These are phyloP conservation scores for Diabrotica balteata DNA, from an alignment of 2,888 invertebrate species.

Conservation along the genomic window DNA sequence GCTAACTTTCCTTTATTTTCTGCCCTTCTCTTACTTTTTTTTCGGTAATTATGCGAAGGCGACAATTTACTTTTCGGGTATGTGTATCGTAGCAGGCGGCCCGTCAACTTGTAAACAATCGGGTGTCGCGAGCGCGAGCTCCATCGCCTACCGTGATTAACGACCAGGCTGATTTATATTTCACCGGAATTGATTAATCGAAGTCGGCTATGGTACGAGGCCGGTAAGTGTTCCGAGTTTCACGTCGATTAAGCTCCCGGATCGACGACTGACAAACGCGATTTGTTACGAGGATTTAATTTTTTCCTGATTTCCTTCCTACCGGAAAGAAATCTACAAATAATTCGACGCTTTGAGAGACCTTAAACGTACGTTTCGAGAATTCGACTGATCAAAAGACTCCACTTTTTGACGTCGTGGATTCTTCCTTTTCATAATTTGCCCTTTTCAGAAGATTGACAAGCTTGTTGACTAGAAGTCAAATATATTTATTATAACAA, in stretches of 20 bases:
- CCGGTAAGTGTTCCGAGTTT: conserved; percentile 11
- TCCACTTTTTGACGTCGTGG: too few species aligned
- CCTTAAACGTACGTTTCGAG: too few species aligned
- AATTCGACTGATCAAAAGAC: too few species aligned
- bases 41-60: conserved; percentile 24
- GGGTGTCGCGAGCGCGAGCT: conserved; percentile 16
- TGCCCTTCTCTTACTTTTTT: conserved; percentile 13
- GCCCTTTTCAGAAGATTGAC: too few species aligned
- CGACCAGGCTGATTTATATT: conserved; percentile 54
- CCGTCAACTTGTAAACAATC: conserved; percentile 46
- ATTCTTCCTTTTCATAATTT: too few species aligned
- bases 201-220: conserved; percentile 22
- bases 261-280: conserved; percentile 6
- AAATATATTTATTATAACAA: too few species aligned
- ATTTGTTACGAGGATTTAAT: too few species aligned
- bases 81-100: conserved; percentile 27
- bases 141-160: conserved; percentile 52
- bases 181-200: conserved; percentile 40
- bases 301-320: background rate
- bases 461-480: too few species aligned
- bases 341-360: too few species aligned
- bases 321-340: too few species aligned
- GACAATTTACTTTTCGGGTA: conserved; percentile 34
- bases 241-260: conserved; percentile 12
- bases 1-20: conserved; percentile 5